Conservation (phyloP, 2,797 vertebrate genomes). For the Lacerta viridis region DNA sequence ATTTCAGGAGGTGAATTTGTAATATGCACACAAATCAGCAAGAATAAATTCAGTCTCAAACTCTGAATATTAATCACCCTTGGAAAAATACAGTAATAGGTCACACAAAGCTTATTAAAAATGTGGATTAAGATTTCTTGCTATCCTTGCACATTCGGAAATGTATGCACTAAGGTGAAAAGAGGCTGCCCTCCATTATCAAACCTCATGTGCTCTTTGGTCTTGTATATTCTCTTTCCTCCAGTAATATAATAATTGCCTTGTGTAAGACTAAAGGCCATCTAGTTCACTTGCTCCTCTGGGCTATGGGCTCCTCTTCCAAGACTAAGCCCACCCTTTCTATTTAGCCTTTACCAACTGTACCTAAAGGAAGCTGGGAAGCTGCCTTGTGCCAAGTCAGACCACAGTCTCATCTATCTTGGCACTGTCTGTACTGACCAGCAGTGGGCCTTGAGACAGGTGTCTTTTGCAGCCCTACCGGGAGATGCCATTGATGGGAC, state of each 20-base stretch:
- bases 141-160: slow-evolving; percentile 6
- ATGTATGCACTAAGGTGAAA: slow-evolving; percentile 13
- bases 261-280: not conserved
- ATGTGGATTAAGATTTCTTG: slow-evolving; percentile 24
- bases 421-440: too few species aligned
- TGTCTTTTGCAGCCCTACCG: too few species aligned
- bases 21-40: not conserved
- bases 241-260: slow-evolving; percentile 7
- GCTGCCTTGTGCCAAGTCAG: too few species aligned
- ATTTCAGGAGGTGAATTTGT: slow-evolving; percentile 28
- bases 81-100: not conserved
- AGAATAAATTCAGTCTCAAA: not conserved
- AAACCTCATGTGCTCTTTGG: not conserved
- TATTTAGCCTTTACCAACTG: not conserved
- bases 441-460: too few species aligned
- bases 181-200: slow-evolving; percentile 12
- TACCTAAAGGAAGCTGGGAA: not conserved
- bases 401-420: not conserved
- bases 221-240: slow-evolving; percentile 9
- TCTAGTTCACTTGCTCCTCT: not conserved
- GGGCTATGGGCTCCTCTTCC: not conserved
- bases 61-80: slow-evolving; percentile 49
- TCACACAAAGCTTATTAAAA: slow-evolving; percentile 34
- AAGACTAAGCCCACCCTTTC: not conserved
- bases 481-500: too few species aligned